Conservation (phyloP, 2,113 vertebrate species). For the Elanus axillaris region DNA sequence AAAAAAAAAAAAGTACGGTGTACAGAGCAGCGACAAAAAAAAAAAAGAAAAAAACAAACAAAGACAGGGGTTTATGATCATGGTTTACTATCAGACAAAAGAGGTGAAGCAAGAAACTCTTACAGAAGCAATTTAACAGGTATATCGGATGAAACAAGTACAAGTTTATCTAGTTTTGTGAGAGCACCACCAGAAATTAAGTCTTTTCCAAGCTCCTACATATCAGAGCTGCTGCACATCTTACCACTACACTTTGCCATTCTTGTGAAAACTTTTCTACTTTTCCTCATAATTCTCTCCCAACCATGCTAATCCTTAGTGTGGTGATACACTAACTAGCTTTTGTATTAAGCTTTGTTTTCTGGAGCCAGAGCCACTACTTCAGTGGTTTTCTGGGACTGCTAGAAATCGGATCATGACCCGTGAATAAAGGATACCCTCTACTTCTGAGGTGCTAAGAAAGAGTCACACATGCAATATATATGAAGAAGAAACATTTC, state of each 20-base stretch:
- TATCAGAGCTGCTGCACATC: not conserved
- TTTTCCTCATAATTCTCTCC: not conserved
- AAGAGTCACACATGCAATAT: rapidly evolving
- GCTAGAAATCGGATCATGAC: not conserved
- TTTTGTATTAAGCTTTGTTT: not conserved
- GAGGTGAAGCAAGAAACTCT: not conserved
- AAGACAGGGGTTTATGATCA: not conserved
- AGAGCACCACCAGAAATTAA: not conserved
- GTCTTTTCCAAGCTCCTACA: not conserved
- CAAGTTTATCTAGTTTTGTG: not conserved
- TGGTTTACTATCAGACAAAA: not conserved
- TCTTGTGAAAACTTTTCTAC: not conserved
- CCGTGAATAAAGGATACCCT: not conserved
- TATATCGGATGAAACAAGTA: not conserved
- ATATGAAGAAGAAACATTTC: not conserved
- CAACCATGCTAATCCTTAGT: not conserved
- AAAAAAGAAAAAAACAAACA: too few relatives aligned
- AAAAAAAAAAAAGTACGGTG: too few relatives aligned
- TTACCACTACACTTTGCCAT: not conserved
- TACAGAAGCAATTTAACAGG: not conserved
- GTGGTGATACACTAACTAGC: not conserved
- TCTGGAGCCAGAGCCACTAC: not conserved
- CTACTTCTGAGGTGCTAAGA: not conserved
- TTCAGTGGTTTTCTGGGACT: not conserved
- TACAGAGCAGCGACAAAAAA: not conserved